Conservation (phyloP, 2,888 invertebrate species). For the Synergus umbraculus region DNA sequence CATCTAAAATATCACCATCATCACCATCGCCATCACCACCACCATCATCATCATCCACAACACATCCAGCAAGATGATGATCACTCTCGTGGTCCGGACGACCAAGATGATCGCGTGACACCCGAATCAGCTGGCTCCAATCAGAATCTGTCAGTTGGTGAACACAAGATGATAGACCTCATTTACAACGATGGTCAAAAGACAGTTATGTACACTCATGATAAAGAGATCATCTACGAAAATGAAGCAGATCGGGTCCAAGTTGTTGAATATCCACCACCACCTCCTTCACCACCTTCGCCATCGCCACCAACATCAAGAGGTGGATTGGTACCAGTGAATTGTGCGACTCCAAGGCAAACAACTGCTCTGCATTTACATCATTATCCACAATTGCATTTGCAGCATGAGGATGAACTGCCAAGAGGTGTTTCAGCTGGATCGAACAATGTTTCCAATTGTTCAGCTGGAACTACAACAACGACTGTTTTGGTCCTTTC, state of each 20-base stretch:
- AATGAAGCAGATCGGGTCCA: conserved; percentile 82
- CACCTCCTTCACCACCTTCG: conserved; percentile 75
- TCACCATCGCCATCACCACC: conserved; percentile 82
- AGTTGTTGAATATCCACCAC: conserved; percentile 75
- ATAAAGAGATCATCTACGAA: conserved; percentile 89
- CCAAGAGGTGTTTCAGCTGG: conserved; percentile 71
- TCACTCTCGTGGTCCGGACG: conserved; percentile 76
- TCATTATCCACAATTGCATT: conserved; percentile 79
- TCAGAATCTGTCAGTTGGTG: conserved; percentile 77
- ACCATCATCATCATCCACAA: conserved; percentile 78
- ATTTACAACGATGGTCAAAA: conserved; percentile 92
- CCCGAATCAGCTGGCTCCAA: conserved; percentile 79
- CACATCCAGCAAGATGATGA: conserved; percentile 76
- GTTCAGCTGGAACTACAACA: conserved; percentile 75
- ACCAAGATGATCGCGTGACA: conserved; percentile 72
- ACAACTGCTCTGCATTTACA: conserved; percentile 78
- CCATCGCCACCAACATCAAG: conserved; percentile 77
- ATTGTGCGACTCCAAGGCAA: conserved; percentile 78
- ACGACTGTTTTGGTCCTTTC: conserved; percentile 86
- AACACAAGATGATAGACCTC: conserved; percentile 88
- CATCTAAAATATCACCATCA: conserved; percentile 79
- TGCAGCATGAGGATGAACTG: conserved; percentile 79
- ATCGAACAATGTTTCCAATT: conserved; percentile 60
- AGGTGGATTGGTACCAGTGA: conserved; percentile 79
- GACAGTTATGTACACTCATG: conserved; percentile 90